Evolutionary conservation across 1,140 invertebrate species (phyloP), one percentile per base, ranked within the genome.

Genomic region (Proales similis): DNA sequence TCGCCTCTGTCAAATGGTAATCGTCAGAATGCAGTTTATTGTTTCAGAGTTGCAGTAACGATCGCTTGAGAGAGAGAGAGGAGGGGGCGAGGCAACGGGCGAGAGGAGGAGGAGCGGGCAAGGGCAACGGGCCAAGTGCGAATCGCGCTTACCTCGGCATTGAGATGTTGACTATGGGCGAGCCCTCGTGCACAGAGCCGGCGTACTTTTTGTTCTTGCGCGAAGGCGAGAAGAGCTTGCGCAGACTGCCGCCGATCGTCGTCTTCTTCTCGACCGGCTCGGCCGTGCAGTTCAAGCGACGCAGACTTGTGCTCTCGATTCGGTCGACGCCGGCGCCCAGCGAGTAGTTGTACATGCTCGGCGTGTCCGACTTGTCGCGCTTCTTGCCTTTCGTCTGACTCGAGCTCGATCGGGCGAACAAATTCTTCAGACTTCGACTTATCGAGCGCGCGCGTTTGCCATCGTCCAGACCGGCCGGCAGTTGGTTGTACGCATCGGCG

Each of bases 141-240:
- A n/a, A n/a, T n/a, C n/a, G n/a, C n/a, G n/a, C n/a, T 29, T 57
- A 57, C 51, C 36, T 57, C 20, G 51, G 45, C 29, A 57, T 30
- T n/a, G 51, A 29, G 11, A 57, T 57, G 24, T 42, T 57, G 17
- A 57, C 45, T 14, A 24, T 38, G 12, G 51, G 36, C 20, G 51
- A 57, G 3, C 51, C 51, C 20, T 57, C 51, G 45, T 57, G 51
- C 9, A 57, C 36, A 17, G 51, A 57, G 0, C 51, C 51, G 3
- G 39, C 51, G 29, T 57, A 57, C 45, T 57, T 57, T 42, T 57
- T 57, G 11, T 36, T 20, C 19, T 17, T 57, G 14, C 45, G 39
- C 45, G 39, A 42, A 5, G 45, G 29, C 11, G 29, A 14, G 45
- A 57, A 57, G 12, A 57, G 17, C 32, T 57, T 57, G 39, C 45